A percentile compares a stretch with the other conserved stretches of the same genome.
These are phyloP conservation scores for Hippocampus comes DNA, from an alignment of 2,113 vertebrate genomes.

Conservation along the genomic window DNA sequence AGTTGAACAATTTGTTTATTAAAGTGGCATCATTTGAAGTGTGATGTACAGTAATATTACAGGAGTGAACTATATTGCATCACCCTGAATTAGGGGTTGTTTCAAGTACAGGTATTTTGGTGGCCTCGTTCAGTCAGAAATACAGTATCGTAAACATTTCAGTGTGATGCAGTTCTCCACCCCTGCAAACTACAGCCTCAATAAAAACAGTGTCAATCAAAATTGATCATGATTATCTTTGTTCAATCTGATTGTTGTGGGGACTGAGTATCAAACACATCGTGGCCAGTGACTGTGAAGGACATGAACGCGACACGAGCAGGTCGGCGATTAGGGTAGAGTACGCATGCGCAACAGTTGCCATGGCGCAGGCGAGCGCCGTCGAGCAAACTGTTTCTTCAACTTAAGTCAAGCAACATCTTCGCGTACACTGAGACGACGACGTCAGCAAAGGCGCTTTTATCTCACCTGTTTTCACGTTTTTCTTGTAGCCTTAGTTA, in stretches of 20 bases:
- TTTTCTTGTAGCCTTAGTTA: background rate
- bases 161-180: too few relatives aligned
- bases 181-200: too few relatives aligned
- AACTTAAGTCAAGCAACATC: slow-evolving; percentile 37
- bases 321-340: background rate
- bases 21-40: too few relatives aligned
- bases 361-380: slow-evolving; percentile 53
- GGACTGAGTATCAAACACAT: too few relatives aligned
- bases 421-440: background rate
- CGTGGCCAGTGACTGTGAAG: background rate
- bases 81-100: too few relatives aligned
- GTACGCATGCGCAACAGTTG: slow-evolving; percentile 55
- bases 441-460: background rate
- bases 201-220: background rate
- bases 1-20: too few relatives aligned
- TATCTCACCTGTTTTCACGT: background rate
- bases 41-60: too few relatives aligned
- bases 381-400: slow-evolving; percentile 51
- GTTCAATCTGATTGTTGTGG: background rate
- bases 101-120: too few relatives aligned
- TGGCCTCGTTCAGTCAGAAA: too few relatives aligned
- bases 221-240: background rate
- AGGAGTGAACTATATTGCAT: too few relatives aligned
- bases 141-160: too few relatives aligned
- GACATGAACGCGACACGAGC: background rate